A percentile compares a stretch with the other conserved stretches of the same genome.
Evolutionary conservation across 1,140 invertebrate species (phyloP).

Genomic region (Gonioctena quinquepunctata): DNA sequence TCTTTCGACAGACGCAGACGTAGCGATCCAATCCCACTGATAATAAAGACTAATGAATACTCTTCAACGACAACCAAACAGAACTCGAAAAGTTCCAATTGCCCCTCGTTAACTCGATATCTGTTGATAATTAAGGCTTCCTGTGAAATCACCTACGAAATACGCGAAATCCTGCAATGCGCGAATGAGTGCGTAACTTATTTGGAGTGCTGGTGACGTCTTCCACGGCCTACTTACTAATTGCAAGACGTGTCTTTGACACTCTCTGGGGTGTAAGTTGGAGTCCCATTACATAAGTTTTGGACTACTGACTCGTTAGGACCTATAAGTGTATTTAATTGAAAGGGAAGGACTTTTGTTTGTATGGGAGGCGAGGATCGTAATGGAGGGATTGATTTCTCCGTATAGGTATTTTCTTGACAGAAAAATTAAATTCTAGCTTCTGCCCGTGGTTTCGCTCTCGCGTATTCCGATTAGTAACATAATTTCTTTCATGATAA

Average conservation of each 20-base stretch:
- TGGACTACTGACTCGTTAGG: conserved; percentile 1
- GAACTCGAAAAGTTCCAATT: neutral
- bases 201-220: conserved; percentile 16
- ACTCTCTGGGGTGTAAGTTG: neutral
- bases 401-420: too few species aligned
- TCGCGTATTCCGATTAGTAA: too few species aligned
- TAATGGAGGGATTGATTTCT: too few species aligned
- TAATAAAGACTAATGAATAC: conserved; percentile 17
- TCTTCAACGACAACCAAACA: neutral
- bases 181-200: conserved; percentile 6
- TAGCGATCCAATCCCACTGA: neutral
- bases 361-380: too few species aligned
- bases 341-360: conserved; percentile 1
- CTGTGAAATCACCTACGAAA: neutral
- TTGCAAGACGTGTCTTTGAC: conserved; percentile 19
- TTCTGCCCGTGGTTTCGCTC: too few species aligned
- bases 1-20: neutral
- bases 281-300: conserved; percentile 11
- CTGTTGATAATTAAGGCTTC: conserved; percentile 16
- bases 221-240: conserved; percentile 19
- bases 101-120: conserved; percentile 15
- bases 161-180: neutral
- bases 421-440: too few species aligned
- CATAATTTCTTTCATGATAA: too few species aligned
- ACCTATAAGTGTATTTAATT: conserved; percentile 1